Evolutionary conservation across 2,797 vertebrate species (phyloP).

Genomic region (Enteromius argenteus): DNA sequence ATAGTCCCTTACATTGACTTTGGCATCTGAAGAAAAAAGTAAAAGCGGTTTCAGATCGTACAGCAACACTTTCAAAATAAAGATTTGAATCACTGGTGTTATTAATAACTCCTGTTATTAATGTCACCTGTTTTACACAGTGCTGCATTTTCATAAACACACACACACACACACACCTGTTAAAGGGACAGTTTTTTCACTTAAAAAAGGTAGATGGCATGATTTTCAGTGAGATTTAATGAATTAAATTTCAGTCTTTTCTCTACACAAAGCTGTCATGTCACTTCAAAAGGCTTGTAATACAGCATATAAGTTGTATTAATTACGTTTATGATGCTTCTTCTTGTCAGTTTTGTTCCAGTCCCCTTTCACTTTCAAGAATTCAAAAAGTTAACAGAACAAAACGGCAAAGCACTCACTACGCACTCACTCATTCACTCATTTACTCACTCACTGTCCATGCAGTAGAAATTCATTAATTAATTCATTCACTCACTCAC

Average conservation of each 20-base stretch:
- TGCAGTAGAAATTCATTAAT: too few species aligned
- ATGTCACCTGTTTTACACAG: slow-evolving; percentile 74
- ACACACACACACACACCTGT: slow-evolving; percentile 64
- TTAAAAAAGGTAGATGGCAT: background rate
- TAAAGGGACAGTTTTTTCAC: background rate
- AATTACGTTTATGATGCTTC: background rate
- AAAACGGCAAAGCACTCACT: background rate
- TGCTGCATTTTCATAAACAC: slow-evolving; percentile 79
- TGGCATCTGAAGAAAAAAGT: slow-evolving; percentile 68
- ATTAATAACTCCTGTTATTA: background rate
- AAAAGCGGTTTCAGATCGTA: slow-evolving; percentile 38
- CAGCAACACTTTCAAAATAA: background rate
- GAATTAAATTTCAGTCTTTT: background rate
- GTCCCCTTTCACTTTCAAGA: background rate
- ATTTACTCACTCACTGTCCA: too few species aligned
- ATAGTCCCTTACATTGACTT: slow-evolving; percentile 73
- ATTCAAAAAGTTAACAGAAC: background rate
- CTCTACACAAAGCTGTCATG: slow-evolving; percentile 69
- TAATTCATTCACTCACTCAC: too few species aligned
- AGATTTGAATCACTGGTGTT: background rate
- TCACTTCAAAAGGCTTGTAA: background rate
- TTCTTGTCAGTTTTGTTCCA: background rate
- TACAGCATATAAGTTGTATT: background rate
- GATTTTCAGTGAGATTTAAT: background rate
- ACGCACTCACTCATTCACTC: too few species aligned